A percentile compares a stretch with the other conserved stretches of the same genome.
Evolutionary conservation across 2,888 invertebrate genomes (phyloP).

Genomic region (Microctonus brassicae): DNA sequence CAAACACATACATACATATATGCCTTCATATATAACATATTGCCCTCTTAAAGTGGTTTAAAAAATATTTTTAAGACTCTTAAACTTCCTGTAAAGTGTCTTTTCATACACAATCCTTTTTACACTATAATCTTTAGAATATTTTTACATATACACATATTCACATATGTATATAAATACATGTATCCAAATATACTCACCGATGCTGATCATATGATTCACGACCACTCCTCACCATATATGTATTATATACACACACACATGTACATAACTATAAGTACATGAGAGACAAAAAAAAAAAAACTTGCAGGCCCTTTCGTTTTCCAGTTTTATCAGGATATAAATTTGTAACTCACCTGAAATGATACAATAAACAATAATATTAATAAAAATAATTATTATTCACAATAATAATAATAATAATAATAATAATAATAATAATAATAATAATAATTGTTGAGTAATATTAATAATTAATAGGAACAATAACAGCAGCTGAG

Average conservation of each 20-base stretch:
- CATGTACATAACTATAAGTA: neutral
- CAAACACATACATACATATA: neutral
- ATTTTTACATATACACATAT: neutral
- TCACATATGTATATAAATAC: neutral
- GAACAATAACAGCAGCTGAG: too few species aligned
- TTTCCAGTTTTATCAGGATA: slow-evolving; percentile 28
- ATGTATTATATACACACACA: too few species aligned
- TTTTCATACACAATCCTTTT: neutral
- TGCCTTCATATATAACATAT: neutral
- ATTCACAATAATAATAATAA: too few species aligned
- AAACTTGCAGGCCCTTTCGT: neutral
- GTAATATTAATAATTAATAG: neutral
- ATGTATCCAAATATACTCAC: slow-evolving; percentile 31
- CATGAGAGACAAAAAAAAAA: too few species aligned
- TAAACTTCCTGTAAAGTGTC: slow-evolving; percentile 7
- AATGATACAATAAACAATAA: slow-evolving; percentile 40
- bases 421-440: neutral
- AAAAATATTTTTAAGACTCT: neutral
- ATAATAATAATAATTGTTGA: neutral
- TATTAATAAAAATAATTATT: slow-evolving; percentile 14
- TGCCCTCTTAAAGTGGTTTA: neutral
- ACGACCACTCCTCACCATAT: too few species aligned
- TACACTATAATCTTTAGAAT: neutral
- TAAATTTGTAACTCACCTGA: slow-evolving; percentile 48
- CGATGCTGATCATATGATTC: slow-evolving; percentile 19